Base-by-base conservation (phyloP, 2,113 vertebrate species). In the Misgurnus anguillicaudatus region DNA sequence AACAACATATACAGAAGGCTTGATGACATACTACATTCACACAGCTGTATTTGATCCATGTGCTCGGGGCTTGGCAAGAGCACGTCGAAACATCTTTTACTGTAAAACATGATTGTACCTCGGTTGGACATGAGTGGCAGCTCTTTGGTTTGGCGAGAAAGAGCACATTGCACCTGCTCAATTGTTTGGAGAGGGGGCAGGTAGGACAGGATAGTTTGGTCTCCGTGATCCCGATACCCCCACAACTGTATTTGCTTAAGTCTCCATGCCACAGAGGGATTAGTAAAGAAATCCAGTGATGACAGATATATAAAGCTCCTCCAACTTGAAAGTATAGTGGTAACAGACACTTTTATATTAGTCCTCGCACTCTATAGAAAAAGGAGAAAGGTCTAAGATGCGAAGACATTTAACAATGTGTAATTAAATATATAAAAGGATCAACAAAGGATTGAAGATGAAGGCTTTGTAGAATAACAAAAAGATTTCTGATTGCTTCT, bases 161-260 rank as follows among this genome's bases (percentile, higher is more conserved):
- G 53, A 71, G 14, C 74, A 87, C 89, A 84, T 31, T 90, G 89
- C 91, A 92, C 91, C 91, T 92, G 90, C 90, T 91, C 81, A 62
- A 85, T 89, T 88, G 87, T 87, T 88, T 82, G 85, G 85, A 87
- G 84, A 85, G 38, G 48, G 53, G 77, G 82, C 83, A 86, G 81
- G 80, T 68, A 88, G 83, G 82, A 82, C 78, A 45, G 80, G 85
- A 65, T 17, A 64, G 77, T 75, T 83, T 51, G 62, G 73, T 84
- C 75, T 78, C 57, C 53, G 80, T 64, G 62, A 70, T 75, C 83
- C 85, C 77, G 78, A 87, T 88, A 85, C 88, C 87, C 60, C 85
- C 85, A 86, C 75, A 89, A 53, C 66, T 57, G n/a, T 86, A 57
- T 87, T 91, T 90, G 86, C 85, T 90, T 80, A 74, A 64, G 63